phyloP scores from a whole-genome alignment of 1,140 invertebrate genomes.

The Brachionus rotundiformis region DNA sequence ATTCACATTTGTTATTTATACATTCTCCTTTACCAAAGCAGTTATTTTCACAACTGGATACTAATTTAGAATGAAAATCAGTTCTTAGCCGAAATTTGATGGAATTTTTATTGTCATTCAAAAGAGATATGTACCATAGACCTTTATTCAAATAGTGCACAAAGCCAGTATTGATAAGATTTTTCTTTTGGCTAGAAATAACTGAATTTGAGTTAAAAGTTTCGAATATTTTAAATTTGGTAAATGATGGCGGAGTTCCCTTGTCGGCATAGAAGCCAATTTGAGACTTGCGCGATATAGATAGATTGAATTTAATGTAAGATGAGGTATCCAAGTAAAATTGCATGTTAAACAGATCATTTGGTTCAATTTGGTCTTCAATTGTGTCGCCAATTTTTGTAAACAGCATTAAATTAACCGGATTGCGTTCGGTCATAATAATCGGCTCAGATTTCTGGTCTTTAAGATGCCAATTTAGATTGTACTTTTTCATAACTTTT shows the following conservation, averaged over 20 bases:
- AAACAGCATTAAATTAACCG: conserved; percentile 33
- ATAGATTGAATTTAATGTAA: conserved; percentile 44
- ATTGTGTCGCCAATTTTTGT: conserved; percentile 40
- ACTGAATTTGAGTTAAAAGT: background rate
- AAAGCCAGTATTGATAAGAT: conserved; percentile 10
- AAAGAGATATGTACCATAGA: conserved; percentile 37
- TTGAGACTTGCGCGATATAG: background rate
- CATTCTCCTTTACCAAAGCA: conserved; percentile 95
- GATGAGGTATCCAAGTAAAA: conserved; percentile 22
- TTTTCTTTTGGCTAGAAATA: background rate
- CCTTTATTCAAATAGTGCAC: conserved; percentile 39
- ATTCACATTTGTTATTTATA: conserved; percentile 83
- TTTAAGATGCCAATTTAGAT: conserved; percentile 21
- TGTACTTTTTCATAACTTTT: conserved; percentile 11
- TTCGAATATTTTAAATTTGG: conserved; percentile 38
- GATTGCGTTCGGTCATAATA: background rate
- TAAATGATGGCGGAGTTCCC: conserved; percentile 7
- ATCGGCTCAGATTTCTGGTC: background rate
- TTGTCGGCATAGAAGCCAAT: conserved; percentile 39
- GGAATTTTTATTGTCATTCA: conserved; percentile 41
- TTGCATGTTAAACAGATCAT: conserved; percentile 41
- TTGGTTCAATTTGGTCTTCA: background rate
- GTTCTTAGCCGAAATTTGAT: conserved; percentile 28
- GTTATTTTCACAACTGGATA: conserved; percentile 84
- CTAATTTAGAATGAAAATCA: background rate